These are phyloP conservation scores for Apocrypta bakeri DNA, from an alignment of 1,140 invertebrate genomes.

Conservation along the genomic window DNA sequence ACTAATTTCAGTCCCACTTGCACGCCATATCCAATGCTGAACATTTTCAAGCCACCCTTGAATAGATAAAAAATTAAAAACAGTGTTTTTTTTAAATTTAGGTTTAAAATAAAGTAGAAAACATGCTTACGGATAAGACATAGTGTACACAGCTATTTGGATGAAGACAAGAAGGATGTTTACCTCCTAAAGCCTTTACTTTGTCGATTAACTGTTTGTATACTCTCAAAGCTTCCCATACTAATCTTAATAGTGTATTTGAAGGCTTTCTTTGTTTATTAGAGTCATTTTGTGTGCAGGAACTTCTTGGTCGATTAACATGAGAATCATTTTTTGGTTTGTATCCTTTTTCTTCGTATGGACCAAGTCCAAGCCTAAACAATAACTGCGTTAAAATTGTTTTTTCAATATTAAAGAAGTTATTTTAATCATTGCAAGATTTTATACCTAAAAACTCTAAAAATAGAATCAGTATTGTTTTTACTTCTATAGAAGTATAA, in stretches of 20 bases:
- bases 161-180: constrained; percentile 78
- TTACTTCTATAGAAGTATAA: constrained; percentile 78
- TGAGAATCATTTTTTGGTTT: constrained; percentile 5
- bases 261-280: constrained; percentile 53
- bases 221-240: constrained; percentile 69
- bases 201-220: constrained; percentile 72
- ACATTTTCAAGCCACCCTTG: constrained; percentile 77
- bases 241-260: constrained; percentile 65
- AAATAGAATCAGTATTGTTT: constrained; percentile 77
- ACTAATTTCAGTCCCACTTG: constrained; percentile 78
- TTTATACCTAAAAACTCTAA: constrained; percentile 77
- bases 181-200: constrained; percentile 72
- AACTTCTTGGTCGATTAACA: not conserved
- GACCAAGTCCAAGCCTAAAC: constrained; percentile 77
- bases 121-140: constrained; percentile 71
- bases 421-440: not conserved
- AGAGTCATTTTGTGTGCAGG: constrained; percentile 28
- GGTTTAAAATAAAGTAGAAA: not conserved
- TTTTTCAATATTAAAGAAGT: not conserved
- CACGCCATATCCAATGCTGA: constrained; percentile 76
- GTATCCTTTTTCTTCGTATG: constrained; percentile 74
- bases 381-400: not conserved
- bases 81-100: not conserved
- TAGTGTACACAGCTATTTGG: constrained; percentile 78
- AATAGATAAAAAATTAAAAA: constrained; percentile 50